Percentiles rank a stretch among this genome's conserved stretches.
These are phyloP conservation scores for Mastacembelus armatus DNA, from an alignment of 2,797 vertebrate species.

Conservation along the genomic window DNA sequence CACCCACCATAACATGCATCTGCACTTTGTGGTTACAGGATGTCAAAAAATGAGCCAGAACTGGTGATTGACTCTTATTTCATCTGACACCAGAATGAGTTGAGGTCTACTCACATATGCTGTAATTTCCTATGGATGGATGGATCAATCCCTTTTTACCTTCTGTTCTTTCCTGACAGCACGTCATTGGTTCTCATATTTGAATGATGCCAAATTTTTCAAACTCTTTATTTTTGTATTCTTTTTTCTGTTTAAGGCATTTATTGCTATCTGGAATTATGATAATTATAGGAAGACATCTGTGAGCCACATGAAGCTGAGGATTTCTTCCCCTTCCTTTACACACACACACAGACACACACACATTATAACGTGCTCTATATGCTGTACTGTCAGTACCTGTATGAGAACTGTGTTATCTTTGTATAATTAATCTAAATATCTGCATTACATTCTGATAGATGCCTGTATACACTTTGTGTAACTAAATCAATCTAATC, in stretches of 20 bases:
- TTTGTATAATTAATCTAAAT: no score
- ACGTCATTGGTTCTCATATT: no score
- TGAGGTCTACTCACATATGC: slow-evolving; percentile 20
- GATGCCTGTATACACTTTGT: no score
- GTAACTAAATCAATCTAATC: no score
- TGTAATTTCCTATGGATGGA: slow-evolving; percentile 15
- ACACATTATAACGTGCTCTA: no score
- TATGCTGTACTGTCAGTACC: no score
- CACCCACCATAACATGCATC: neutral
- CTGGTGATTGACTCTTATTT: slow-evolving; percentile 42
- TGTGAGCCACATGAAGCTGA: neutral
- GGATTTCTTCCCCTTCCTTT: neutral
- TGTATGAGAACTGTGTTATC: no score
- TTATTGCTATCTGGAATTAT: neutral
- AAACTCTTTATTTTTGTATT: no score
- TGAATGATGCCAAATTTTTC: no score
- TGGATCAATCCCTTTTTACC: neutral
- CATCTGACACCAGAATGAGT: slow-evolving; percentile 15
- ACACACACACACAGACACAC: no score
- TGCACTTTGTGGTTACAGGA: slow-evolving; percentile 26
- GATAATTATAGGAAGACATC: neutral
- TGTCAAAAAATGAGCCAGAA: slow-evolving; percentile 51
- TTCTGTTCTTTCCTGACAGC: no score
- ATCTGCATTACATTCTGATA: no score
- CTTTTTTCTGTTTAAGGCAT: neutral